Evolutionary conservation across 2,113 vertebrate genomes (phyloP).

Genomic region (Ceyx margarethae): DNA sequence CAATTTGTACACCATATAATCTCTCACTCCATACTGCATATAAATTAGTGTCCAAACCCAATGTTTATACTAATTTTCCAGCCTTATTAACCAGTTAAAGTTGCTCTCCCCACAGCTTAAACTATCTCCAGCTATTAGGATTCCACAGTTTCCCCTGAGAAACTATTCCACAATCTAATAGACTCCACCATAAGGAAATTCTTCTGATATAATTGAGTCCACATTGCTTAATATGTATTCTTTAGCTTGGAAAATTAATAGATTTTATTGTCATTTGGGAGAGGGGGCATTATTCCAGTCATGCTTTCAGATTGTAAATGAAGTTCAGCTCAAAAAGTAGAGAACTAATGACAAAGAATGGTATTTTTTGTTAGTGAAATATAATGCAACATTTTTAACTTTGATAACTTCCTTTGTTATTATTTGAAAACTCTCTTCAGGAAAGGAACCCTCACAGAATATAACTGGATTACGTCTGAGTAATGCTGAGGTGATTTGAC

Average conservation of each 20-base stretch:
- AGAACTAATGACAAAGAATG: not conserved
- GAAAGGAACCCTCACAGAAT: not conserved
- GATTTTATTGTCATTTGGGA: not conserved
- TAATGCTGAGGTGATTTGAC: not conserved
- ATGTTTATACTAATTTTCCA: not conserved
- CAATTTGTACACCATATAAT: not conserved
- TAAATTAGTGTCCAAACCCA: not conserved
- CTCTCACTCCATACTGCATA: not conserved
- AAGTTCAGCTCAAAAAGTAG: not conserved
- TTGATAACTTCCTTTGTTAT: not conserved
- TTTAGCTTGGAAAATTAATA: not conserved
- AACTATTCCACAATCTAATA: not conserved
- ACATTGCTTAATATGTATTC: not conserved
- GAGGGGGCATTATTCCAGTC: not conserved
- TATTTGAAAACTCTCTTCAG: not conserved
- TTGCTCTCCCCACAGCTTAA: not conserved
- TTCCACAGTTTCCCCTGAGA: conserved; percentile 8
- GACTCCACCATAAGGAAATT: not conserved
- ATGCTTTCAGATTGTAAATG: not conserved
- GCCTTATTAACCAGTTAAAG: not conserved
- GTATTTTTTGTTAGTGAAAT: not conserved
- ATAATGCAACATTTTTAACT: not conserved
- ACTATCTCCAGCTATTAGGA: not conserved
- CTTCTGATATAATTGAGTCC: not conserved
- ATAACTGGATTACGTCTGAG: not conserved